Conservation (phyloP, 2,888 invertebrate genomes). For the Agrochola circellaris region DNA sequence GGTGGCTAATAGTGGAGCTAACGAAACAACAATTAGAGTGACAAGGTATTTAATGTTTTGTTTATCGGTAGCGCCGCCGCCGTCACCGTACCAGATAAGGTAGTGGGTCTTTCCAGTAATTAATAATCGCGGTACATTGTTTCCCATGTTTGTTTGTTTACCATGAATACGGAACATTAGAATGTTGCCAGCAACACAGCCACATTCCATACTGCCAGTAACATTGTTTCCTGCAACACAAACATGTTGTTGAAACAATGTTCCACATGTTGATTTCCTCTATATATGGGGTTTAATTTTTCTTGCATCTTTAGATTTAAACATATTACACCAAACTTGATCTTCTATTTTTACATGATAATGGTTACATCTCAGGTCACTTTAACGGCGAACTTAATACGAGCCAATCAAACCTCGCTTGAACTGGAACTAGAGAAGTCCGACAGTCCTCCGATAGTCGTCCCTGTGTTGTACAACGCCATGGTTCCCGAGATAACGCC, state of each 20-base stretch:
- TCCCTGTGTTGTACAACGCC: constrained; percentile 89
- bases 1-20: too few relatives aligned
- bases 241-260: neutral
- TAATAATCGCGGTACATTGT: neutral
- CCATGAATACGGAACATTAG: neutral
- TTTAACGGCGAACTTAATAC: constrained; percentile 89
- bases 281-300: neutral
- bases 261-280: neutral
- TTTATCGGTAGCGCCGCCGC: neutral
- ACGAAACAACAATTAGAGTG: neutral
- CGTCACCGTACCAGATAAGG: too few relatives aligned
- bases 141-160: neutral
- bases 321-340: neutral
- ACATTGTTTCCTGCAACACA: neutral
- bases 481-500: constrained; percentile 86
- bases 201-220: neutral
- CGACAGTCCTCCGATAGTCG: constrained; percentile 87
- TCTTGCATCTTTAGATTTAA: neutral
- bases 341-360: neutral
- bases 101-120: neutral
- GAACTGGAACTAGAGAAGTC: constrained; percentile 91
- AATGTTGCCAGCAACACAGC: neutral
- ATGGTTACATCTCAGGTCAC: constrained; percentile 83
- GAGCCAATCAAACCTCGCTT: constrained; percentile 85
- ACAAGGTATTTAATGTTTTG: neutral